Conservation (phyloP, 2,113 vertebrate species). For the Morone chrysops region DNA sequence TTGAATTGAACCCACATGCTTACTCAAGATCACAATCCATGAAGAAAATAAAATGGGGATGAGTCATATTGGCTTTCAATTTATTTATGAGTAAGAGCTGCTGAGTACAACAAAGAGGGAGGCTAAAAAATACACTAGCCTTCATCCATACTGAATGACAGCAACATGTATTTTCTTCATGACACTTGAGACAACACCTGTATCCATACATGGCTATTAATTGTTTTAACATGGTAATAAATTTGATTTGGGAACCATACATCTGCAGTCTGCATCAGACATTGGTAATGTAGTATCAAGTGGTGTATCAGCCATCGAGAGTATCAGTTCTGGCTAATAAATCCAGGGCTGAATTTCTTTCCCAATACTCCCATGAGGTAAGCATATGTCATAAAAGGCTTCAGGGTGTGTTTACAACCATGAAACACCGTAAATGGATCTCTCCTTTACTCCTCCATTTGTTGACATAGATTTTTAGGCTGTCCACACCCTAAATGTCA, state of each 20-base stretch:
- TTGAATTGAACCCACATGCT: not conserved
- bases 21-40: not conserved
- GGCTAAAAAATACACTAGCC: not conserved
- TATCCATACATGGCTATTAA: not conserved
- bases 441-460: not conserved
- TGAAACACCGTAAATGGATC: not conserved
- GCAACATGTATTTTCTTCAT: not conserved
- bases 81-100: not conserved
- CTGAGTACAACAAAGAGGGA: not conserved
- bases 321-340: too few species aligned
- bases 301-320: too few species aligned
- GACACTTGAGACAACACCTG: not conserved
- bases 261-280: not conserved
- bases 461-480: not conserved
- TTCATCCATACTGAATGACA: not conserved
- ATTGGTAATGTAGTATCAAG: not conserved
- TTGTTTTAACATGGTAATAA: not conserved
- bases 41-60: not conserved
- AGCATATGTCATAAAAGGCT: not conserved
- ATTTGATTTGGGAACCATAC: not conserved
- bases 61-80: not conserved
- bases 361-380: too few species aligned
- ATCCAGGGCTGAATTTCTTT: too few species aligned
- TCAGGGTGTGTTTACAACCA: conserved; percentile 20
- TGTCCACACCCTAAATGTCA: conserved; percentile 20